Evolutionary conservation across 2,113 vertebrate species (phyloP), one percentile per base, ranked within the genome.

Genomic region (Periophthalmus modestus): DNA sequence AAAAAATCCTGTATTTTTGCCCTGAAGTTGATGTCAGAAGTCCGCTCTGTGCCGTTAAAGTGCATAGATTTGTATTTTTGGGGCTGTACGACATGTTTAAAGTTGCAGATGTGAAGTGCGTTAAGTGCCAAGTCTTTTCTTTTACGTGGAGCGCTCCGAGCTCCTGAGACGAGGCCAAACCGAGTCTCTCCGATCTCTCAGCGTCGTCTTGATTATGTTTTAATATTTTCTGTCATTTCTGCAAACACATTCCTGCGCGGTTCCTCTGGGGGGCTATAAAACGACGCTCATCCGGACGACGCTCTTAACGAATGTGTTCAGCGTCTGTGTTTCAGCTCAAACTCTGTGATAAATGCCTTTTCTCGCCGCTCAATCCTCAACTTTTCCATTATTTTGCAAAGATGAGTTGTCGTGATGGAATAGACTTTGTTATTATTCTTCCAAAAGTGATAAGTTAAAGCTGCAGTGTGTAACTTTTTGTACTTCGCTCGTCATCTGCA

Each of bases 221-320:
- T 77, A 71, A 86, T 82, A 79, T 82, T 80, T 78, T 88, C 88
- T 85, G 79, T 83, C 84, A 80, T 85, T 72, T 65, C 19, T 69
- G 62, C 76, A 65, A 39, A 15, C 52, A 48, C 73, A 73, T 67
- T 69, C 62, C 1, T 66, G n/a, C 5, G 18, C 74, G 78, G 74
- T 62, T 75, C 69, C 83, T 83, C 79, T 66, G n/a, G 76, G 76
- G 58, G 66, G 61, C 79, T 80, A 72, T 80, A 71, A 86, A 81
- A 76, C 58, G 70, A 50, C 4, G 70, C 55, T 58, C 68, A 80
- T 82, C 85, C 76, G 74, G 75, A 85, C 73, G 81, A 77, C 55
- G 12, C 55, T 77, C 75, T 61, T 48, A 55, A 65, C 2, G 81
- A 70, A 89, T 83, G 54, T 54, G 68, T 70, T 55, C 78, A 36